A percentile compares a stretch with the other conserved stretches of the same genome.
phyloP scores from a whole-genome alignment of 2,888 invertebrate genomes.

The Lithophane socia region DNA sequence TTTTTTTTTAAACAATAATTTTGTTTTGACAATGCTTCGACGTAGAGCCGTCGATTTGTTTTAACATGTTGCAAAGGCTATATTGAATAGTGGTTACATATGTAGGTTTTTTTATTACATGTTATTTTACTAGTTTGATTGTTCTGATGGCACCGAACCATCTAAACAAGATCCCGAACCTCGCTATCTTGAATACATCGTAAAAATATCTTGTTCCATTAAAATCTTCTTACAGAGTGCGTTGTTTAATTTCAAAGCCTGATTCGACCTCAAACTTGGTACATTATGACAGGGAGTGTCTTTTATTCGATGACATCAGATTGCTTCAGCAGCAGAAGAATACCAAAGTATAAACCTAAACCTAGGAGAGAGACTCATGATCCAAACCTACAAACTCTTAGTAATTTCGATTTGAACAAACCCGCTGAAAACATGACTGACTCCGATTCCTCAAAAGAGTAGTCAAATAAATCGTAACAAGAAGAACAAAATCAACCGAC shows the following conservation, averaged over 20 bases:
- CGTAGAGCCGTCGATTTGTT: no score
- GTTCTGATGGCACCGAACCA: no score
- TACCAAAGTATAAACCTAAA: not conserved
- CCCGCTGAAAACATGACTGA: not conserved
- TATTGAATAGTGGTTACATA: no score
- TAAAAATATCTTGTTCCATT: not conserved
- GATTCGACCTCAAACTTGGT: not conserved
- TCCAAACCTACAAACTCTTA: not conserved
- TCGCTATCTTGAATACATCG: no score
- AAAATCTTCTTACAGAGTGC: not conserved
- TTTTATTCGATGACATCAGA: not conserved
- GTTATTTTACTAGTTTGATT: no score
- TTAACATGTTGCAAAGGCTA: no score
- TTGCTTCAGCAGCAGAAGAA: conserved; percentile 4
- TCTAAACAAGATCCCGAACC: no score
- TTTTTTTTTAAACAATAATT: no score
- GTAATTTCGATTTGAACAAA: not conserved
- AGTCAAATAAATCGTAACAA: conserved; percentile 1
- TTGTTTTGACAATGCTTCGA: no score
- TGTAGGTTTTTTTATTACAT: no score
- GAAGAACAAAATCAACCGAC: conserved; percentile 16
- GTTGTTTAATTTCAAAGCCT: conserved; percentile 21
- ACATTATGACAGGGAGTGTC: not conserved
- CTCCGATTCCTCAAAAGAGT: conserved; percentile 4
- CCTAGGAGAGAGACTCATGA: not conserved